Evolutionary conservation across 2,113 vertebrate genomes (phyloP).

Genomic region (Sphyrna mokarran): DNA sequence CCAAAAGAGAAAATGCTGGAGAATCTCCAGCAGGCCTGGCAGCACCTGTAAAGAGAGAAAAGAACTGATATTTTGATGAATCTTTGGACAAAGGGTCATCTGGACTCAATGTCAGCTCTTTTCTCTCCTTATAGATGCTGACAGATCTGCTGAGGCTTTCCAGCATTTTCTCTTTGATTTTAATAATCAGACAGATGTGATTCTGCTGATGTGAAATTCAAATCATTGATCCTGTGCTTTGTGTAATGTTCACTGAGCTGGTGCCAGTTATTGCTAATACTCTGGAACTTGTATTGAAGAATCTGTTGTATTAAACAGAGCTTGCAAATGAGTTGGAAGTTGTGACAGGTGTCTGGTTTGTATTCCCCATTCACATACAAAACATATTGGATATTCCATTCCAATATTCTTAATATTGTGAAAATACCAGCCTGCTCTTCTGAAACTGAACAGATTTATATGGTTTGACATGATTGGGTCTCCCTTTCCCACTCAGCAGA

Average conservation of each 20-base stretch:
- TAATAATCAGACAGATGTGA: too few species aligned
- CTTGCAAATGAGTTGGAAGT: not conserved
- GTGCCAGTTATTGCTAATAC: not conserved
- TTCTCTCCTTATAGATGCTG: too few species aligned
- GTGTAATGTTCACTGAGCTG: not conserved
- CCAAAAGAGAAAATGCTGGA: too few species aligned
- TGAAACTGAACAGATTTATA: not conserved
- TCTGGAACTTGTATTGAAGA: not conserved
- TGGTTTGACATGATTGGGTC: not conserved
- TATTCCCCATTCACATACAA: not conserved
- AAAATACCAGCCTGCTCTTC: not conserved
- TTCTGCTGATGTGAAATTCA: not conserved
- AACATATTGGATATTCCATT: not conserved
- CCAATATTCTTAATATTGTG: not conserved
- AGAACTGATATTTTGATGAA: too few species aligned
- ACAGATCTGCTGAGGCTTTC: too few species aligned
- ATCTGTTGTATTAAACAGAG: not conserved
- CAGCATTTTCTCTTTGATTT: too few species aligned
- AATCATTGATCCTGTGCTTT: not conserved
- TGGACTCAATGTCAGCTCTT: too few species aligned
- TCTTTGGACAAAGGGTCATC: too few species aligned
- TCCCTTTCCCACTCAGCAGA: not conserved
- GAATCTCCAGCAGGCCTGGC: too few species aligned
- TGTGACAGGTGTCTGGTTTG: not conserved
- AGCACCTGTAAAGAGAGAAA: too few species aligned